Conservation (phyloP, 2,797 vertebrate genomes). For the Anableps anableps region DNA sequence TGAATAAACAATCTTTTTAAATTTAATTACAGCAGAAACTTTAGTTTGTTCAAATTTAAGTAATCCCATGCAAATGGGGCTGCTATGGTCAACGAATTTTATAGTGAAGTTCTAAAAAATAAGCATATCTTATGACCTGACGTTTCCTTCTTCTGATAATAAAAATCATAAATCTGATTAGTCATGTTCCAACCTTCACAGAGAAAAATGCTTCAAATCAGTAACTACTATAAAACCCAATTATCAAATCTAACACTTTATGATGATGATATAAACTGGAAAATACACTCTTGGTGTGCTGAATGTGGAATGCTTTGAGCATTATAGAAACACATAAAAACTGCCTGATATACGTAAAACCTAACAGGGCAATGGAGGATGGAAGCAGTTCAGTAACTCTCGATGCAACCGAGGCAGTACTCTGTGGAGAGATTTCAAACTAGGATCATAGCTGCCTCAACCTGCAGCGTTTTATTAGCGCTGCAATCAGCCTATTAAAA, state of each 20-base stretch:
- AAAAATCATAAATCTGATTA: not conserved
- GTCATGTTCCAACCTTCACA: not conserved
- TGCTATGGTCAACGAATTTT: not conserved
- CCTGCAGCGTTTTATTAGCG: constrained; percentile 21
- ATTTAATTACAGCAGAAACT: not conserved
- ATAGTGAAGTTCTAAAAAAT: not conserved
- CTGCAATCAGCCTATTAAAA: constrained; percentile 18
- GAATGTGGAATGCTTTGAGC: not conserved
- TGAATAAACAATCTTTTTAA: not conserved
- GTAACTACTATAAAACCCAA: not conserved
- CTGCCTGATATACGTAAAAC: not conserved
- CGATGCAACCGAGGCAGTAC: constrained; percentile 13
- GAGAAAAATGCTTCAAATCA: not conserved
- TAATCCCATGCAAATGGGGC: too few species aligned
- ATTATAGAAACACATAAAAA: constrained; percentile 2
- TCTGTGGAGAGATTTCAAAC: constrained; percentile 20
- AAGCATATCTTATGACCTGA: not conserved
- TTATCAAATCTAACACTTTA: not conserved
- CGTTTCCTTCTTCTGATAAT: not conserved
- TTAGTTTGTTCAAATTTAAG: not conserved
- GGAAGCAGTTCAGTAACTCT: constrained; percentile 21
- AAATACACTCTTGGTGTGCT: not conserved
- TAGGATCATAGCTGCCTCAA: not conserved
- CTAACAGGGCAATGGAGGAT: constrained; percentile 2
- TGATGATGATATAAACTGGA: not conserved